Conservation (phyloP, 64 coral and sea anemone genomes). For the Cladopsammia gracilis region DNA sequence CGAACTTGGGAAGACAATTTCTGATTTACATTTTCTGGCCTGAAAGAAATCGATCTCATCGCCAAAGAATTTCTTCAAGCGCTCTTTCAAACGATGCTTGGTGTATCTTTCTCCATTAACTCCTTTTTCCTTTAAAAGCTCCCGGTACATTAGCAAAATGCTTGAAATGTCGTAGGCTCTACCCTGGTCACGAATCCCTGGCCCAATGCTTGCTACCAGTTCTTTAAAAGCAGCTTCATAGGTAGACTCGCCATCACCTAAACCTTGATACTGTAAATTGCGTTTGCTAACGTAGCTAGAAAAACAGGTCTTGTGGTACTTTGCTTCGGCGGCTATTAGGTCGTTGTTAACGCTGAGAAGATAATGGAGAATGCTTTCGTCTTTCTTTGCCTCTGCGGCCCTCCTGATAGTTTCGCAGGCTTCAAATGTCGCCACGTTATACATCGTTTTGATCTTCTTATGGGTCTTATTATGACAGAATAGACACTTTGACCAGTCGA, state of each 20-base stretch:
- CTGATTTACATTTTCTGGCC: constrained; percentile 12
- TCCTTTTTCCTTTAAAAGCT: constrained; percentile 17
- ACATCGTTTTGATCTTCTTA: constrained; percentile 33
- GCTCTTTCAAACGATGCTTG: constrained; percentile 40
- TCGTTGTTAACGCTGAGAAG: constrained; percentile 19
- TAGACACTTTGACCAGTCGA: constrained; percentile 57
- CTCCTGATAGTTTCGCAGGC: constrained; percentile 49
- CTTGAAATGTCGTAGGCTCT: constrained; percentile 47
- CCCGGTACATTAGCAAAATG: constrained; percentile 38
- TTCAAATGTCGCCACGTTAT: constrained; percentile 50
- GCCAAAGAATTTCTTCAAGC: constrained; percentile 37
- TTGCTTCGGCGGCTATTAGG: constrained; percentile 28
- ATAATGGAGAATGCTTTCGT: constrained; percentile 20
- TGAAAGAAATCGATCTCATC: constrained; percentile 19
- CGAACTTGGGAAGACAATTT: constrained; percentile 58
- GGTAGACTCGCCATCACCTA: background rate
- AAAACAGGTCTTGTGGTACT: constrained; percentile 56
- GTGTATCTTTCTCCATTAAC: constrained; percentile 53
- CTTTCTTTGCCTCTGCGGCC: constrained; percentile 33
- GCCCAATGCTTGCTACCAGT: constrained; percentile 11
- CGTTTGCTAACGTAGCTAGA: constrained; percentile 27
- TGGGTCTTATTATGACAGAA: constrained; percentile 41
- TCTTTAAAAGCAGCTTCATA: constrained; percentile 19
- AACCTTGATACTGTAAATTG: constrained; percentile 18
- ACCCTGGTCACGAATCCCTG: background rate